A percentile compares a stretch with the other conserved stretches of the same genome.
Evolutionary conservation across 2,113 vertebrate species (phyloP).

Genomic region (Proteles cristata): DNA sequence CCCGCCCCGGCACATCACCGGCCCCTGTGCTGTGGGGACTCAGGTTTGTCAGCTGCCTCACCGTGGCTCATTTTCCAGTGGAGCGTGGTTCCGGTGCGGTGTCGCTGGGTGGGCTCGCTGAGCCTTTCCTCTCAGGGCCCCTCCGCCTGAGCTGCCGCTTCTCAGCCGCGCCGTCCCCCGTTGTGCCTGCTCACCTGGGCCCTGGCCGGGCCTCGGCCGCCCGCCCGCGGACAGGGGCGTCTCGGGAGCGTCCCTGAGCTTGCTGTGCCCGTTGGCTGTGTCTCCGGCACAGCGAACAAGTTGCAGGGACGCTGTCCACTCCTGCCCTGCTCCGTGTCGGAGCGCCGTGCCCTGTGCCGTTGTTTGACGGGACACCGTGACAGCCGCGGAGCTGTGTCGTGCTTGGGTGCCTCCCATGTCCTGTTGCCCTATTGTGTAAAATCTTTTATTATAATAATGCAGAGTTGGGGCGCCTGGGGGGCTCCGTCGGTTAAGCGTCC

Average conservation of each 20-base stretch:
- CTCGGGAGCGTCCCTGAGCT: accelerated
- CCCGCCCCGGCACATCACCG: accelerated
- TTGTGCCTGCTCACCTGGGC: neutral
- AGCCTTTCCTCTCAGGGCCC: too few species aligned
- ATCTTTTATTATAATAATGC: neutral
- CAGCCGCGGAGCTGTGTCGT: accelerated
- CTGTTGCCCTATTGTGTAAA: neutral
- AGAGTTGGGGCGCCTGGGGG: too few species aligned
- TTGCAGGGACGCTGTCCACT: too few species aligned
- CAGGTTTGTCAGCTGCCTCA: neutral
- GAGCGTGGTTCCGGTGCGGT: neutral
- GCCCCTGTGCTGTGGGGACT: neutral
- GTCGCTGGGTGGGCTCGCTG: accelerated
- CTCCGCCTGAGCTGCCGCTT: neutral
- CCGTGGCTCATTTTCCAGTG: accelerated
- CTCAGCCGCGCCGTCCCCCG: accelerated
- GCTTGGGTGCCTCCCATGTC: neutral
- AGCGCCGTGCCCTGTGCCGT: accelerated
- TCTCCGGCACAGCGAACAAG: too few species aligned
- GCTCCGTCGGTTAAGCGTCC: too few species aligned
- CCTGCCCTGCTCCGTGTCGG: accelerated
- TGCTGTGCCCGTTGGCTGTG: neutral
- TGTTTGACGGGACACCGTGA: accelerated
- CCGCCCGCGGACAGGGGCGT: neutral
- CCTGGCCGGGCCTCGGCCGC: neutral